Evolutionary conservation across 2,113 vertebrate species (phyloP).

Genomic region (Oriolus oriolus): DNA sequence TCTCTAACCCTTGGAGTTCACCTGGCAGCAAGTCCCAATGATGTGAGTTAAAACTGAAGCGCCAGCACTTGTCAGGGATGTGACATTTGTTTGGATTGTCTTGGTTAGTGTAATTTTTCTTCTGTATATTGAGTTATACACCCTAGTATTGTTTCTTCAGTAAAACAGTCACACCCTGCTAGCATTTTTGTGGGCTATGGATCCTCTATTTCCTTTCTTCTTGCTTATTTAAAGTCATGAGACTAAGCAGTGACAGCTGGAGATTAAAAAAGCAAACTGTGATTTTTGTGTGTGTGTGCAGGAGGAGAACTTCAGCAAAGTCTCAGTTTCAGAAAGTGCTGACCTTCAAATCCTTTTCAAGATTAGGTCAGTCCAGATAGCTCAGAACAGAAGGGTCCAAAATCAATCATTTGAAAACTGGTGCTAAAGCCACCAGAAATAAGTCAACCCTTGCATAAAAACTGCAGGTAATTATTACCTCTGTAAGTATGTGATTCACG

Average conservation of each 20-base stretch:
- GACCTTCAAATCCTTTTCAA: background rate
- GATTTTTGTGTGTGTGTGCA: background rate
- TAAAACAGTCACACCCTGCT: background rate
- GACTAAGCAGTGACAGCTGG: background rate
- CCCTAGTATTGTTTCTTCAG: background rate
- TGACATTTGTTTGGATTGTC: background rate
- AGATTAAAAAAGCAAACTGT: background rate
- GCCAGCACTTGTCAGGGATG: background rate
- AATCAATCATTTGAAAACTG: background rate
- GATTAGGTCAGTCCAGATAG: background rate
- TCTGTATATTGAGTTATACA: background rate
- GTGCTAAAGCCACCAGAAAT: background rate
- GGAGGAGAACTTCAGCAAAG: background rate
- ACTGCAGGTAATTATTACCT: background rate
- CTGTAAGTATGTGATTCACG: background rate
- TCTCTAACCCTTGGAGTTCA: background rate
- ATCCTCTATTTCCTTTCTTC: background rate
- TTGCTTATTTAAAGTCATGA: constrained; percentile 9
- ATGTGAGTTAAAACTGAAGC: background rate
- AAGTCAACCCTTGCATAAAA: background rate
- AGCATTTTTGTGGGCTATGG: constrained; percentile 4
- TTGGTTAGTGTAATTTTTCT: background rate
- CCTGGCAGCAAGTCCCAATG: background rate
- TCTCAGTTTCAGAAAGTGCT: background rate
- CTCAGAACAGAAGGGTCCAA: background rate